Evolutionary conservation across 2,888 invertebrate species (phyloP).

Genomic region (Pristionchus fissidentatus): DNA sequence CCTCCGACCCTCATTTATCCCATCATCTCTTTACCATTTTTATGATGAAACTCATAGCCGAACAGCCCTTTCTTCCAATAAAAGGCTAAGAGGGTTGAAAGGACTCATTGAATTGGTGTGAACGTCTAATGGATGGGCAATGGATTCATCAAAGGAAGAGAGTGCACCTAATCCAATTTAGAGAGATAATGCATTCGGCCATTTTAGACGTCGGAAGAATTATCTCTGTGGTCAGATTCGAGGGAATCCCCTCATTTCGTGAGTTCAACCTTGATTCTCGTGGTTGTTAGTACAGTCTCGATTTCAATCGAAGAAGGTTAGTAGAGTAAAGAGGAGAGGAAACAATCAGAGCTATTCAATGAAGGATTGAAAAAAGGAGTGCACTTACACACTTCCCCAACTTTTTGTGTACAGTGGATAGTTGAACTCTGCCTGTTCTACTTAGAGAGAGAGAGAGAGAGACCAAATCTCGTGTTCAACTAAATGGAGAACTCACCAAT

Average conservation of each 20-base stretch:
- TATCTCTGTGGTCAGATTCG: conserved; percentile 12
- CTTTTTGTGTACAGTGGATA: no score
- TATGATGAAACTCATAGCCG: not conserved
- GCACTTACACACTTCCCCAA: no score
- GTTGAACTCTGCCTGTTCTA: no score
- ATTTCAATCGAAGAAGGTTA: not conserved
- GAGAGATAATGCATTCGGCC: not conserved
- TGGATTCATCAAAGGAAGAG: not conserved
- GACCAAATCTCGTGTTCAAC: no score
- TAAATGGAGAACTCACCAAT: no score
- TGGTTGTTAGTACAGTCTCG: not conserved
- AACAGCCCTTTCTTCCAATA: no score
- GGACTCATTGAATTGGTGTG: conserved; percentile 10
- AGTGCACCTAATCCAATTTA: conserved; percentile 31
- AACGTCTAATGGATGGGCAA: conserved; percentile 36
- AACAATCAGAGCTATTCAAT: not conserved
- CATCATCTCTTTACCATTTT: not conserved
- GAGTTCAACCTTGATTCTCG: not conserved
- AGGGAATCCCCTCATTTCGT: not conserved
- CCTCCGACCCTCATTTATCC: conserved; percentile 1
- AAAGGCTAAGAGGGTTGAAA: no score
- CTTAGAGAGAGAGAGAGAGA: no score
- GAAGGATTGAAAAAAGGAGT: not conserved
- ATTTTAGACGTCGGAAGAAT: not conserved
- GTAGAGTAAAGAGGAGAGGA: not conserved